Evolutionary conservation across 1,140 invertebrate species (phyloP).

Genomic region (Drosophila jambulina): DNA sequence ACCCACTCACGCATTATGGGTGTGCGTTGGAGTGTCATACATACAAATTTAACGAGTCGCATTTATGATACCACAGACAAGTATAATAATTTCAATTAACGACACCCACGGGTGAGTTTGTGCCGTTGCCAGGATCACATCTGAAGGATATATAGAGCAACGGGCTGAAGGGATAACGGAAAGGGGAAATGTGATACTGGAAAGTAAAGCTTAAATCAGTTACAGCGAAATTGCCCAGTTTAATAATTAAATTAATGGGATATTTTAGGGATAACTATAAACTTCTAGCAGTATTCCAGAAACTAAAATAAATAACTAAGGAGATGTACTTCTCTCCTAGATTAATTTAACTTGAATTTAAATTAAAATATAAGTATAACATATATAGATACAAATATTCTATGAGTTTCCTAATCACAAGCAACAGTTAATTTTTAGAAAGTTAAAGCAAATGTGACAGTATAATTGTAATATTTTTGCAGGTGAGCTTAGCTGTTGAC

Average conservation of each 20-base stretch:
- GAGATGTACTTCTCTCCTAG: no score
- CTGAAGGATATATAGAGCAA: slow-evolving; percentile 5
- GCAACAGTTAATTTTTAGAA: no score
- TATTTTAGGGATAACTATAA: no score
- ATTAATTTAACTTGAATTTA: no score
- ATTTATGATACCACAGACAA: slow-evolving; percentile 84
- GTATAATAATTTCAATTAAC: slow-evolving; percentile 84
- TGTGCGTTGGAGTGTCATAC: slow-evolving; percentile 68
- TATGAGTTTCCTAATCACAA: no score
- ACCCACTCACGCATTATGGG: slow-evolving; percentile 36
- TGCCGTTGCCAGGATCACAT: slow-evolving; percentile 20
- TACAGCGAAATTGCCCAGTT: background rate
- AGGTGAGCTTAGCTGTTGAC: slow-evolving; percentile 20
- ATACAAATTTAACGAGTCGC: slow-evolving; percentile 84
- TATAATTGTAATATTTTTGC: slow-evolving; percentile 25
- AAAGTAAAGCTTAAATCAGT: slow-evolving; percentile 3
- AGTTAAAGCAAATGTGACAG: background rate
- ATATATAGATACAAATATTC: background rate
- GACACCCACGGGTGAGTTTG: slow-evolving; percentile 80
- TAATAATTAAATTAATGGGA: background rate
- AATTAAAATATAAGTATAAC: no score
- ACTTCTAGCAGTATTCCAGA: no score
- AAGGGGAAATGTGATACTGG: background rate
- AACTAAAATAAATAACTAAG: no score
- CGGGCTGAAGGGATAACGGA: background rate